phyloP scores from a whole-genome alignment of 2,113 vertebrate species.

The Stegastes partitus region DNA sequence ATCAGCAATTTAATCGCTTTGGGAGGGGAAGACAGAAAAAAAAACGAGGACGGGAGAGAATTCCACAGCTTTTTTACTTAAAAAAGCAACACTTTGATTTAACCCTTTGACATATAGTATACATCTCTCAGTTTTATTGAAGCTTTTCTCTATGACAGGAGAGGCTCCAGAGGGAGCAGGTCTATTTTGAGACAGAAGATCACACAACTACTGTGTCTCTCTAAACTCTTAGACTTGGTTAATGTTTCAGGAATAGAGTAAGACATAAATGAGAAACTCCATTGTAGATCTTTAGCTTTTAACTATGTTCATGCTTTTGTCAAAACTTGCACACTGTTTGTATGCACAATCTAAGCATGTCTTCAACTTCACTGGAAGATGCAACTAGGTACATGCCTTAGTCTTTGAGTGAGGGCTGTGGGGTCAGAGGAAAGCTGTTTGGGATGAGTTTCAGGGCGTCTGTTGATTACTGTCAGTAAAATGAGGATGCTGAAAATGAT shows the following conservation, averaged over 20 bases:
- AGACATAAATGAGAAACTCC: slow-evolving; percentile 31
- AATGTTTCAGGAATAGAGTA: slow-evolving; percentile 50
- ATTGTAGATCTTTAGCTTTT: slow-evolving; percentile 40
- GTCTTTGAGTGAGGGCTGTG: slow-evolving; percentile 5
- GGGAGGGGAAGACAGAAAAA: slow-evolving; percentile 71
- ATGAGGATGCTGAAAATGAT: slow-evolving; percentile 5
- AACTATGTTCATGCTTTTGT: slow-evolving; percentile 43
- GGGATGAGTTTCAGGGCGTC: slow-evolving; percentile 7
- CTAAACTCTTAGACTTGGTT: slow-evolving; percentile 28
- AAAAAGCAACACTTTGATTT: slow-evolving; percentile 77
- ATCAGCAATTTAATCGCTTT: slow-evolving; percentile 88
- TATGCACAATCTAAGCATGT: slow-evolving; percentile 21
- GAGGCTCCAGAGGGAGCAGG: slow-evolving; percentile 58
- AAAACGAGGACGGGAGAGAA: slow-evolving; percentile 63
- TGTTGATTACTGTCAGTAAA: slow-evolving; percentile 2
- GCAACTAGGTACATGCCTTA: slow-evolving; percentile 20
- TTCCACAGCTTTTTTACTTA: slow-evolving; percentile 75
- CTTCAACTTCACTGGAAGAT: slow-evolving; percentile 40
- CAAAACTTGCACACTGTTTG: slow-evolving; percentile 30
- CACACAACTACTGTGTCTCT: slow-evolving; percentile 54
- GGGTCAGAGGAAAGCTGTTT: slow-evolving; percentile 42
- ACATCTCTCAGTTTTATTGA: slow-evolving; percentile 68
- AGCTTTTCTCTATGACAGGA: slow-evolving; percentile 63
- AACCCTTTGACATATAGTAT: slow-evolving; percentile 70
- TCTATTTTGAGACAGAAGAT: slow-evolving; percentile 71